Percentiles rank a stretch among this genome's conserved stretches.
Conservation (phyloP, 2,888 invertebrate genomes). For the Gymnosoma rotundatum region DNA sequence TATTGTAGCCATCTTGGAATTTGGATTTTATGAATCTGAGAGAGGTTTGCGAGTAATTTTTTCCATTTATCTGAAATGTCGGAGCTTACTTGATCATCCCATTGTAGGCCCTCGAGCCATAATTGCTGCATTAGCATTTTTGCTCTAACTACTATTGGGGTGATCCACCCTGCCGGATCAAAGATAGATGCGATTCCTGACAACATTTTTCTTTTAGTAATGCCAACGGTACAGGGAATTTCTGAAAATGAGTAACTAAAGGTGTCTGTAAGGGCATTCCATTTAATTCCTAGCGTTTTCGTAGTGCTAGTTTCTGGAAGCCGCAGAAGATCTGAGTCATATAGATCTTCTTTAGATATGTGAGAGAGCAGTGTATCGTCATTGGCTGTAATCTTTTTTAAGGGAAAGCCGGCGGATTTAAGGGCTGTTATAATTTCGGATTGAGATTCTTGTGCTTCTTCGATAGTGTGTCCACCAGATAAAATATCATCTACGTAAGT, state of each 20-base stretch:
- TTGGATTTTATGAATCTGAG: neutral
- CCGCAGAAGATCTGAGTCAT: constrained; percentile 11
- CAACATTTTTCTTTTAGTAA: constrained; percentile 22
- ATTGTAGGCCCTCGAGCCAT: no score
- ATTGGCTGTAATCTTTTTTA: neutral
- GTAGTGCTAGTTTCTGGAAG: constrained; percentile 26
- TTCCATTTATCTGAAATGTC: constrained; percentile 10
- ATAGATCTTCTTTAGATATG: constrained; percentile 1
- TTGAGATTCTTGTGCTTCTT: no score
- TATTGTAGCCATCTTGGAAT: constrained; percentile 42
- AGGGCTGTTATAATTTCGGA: neutral
- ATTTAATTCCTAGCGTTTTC: constrained; percentile 44
- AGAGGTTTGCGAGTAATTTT: constrained; percentile 6
- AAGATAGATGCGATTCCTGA: constrained; percentile 36
- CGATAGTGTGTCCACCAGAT: no score
- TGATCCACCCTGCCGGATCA: constrained; percentile 45
- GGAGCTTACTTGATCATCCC: constrained; percentile 43
- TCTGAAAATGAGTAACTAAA: constrained; percentile 10
- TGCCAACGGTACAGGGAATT: neutral
- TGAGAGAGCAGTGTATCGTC: neutral
- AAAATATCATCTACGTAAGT: neutral
- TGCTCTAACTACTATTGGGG: no score
- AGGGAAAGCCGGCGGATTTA: neutral
- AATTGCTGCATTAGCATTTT: no score
- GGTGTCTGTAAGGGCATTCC: constrained; percentile 34